phyloP scores from a whole-genome alignment of 2,797 vertebrate genomes.

The Zenarchopterus dispar region DNA sequence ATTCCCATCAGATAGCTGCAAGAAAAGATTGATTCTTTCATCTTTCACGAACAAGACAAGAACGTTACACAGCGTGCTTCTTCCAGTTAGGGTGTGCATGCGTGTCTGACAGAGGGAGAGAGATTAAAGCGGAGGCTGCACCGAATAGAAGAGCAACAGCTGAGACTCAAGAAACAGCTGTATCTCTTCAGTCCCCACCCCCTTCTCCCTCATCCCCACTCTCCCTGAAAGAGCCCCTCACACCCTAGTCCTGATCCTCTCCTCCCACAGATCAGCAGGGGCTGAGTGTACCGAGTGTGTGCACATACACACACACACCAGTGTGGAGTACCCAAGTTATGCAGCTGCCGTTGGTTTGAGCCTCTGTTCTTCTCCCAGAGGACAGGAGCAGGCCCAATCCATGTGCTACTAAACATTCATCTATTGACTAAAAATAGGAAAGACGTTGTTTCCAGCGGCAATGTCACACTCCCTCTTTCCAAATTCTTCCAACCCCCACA shows the following conservation, averaged over 20 bases:
- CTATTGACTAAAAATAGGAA: conserved; percentile 79
- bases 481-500: background rate
- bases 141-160: conserved; percentile 79
- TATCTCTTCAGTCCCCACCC: conserved; percentile 67
- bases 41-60: conserved; percentile 53
- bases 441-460: conserved; percentile 59
- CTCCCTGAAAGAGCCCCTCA: conserved; percentile 65
- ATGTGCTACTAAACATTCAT: conserved; percentile 62
- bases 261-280: conserved; percentile 51
- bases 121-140: conserved; percentile 31
- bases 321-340: conserved; percentile 8
- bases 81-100: conserved; percentile 20
- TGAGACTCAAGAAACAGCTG: conserved; percentile 82
- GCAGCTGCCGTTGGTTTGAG: conserved; percentile 12
- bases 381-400: conserved; percentile 69
- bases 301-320: conserved; percentile 8
- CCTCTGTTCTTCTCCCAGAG: conserved; percentile 45
- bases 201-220: conserved; percentile 22
- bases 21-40: conserved; percentile 62
- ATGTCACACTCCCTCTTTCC: conserved; percentile 24
- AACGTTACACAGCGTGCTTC: conserved; percentile 68
- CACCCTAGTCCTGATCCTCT: conserved; percentile 54
- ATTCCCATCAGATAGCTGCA: conserved; percentile 60
- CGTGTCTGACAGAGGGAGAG: conserved; percentile 11
- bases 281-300: conserved; percentile 17